phyloP scores from a whole-genome alignment of 2,888 invertebrate genomes.

The Cylindroiulus punctatus region DNA sequence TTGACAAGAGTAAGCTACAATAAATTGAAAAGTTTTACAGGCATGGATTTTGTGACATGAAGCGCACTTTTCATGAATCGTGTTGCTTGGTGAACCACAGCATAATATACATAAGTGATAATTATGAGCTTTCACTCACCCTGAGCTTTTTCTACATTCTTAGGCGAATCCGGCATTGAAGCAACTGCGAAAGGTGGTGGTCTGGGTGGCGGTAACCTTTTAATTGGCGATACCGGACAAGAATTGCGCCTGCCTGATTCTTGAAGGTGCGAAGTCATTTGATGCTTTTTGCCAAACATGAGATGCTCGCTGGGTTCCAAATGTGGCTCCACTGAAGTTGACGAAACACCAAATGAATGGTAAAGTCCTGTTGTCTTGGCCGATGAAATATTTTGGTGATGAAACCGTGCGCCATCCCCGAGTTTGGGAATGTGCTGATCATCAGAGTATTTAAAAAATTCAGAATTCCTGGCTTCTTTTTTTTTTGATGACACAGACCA shows the following conservation, averaged over 20 bases:
- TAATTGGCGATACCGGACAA: not conserved
- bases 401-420: not conserved
- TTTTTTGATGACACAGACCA: not conserved
- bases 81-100: not conserved
- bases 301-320: not conserved
- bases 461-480: not conserved
- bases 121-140: not conserved
- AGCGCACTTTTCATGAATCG: no score
- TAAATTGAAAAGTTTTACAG: no score
- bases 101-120: not conserved
- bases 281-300: not conserved
- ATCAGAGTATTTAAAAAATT: not conserved
- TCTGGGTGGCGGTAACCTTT: not conserved
- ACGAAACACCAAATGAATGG: not conserved
- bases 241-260: conserved; percentile 11
- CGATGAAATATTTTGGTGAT: not conserved
- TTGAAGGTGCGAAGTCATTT: not conserved
- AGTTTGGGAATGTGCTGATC: not conserved
- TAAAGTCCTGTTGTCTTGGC: not conserved
- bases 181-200: not conserved
- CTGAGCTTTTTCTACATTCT: not conserved
- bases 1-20: no score
- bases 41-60: no score
- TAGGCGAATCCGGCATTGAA: not conserved
- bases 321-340: not conserved